Base-by-base conservation (phyloP, 35 echinoderm and acorn worm species). In the Ptychodera flava region DNA sequence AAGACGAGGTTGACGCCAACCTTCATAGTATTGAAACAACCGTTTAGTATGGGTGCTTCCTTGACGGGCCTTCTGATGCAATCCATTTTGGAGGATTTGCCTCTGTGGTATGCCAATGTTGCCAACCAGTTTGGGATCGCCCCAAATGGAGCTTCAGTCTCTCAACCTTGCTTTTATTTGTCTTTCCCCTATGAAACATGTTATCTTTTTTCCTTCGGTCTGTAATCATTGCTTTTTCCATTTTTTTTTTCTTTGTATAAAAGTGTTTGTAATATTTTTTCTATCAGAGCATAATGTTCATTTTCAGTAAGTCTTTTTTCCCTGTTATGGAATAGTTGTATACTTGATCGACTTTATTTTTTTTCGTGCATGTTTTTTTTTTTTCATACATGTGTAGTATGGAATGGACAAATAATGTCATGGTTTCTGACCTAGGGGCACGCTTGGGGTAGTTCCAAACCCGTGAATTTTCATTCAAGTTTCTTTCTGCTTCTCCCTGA, bases 11-110 rank as follows among this genome's bases (percentile, higher is more conserved):
- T 64, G 45, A 64, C 22, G 45, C 45, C 45, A 64, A 64, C 45
- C 45, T 64, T 64, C 45, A 64, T 64, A 64, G 45, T 64, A 22
- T 64, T 64, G 45, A 64, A 64, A 64, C 45, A 64, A 64, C 45
- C 45, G 45, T 64, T 64, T 64, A 64, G 45, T 64, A 64, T 64
- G 45, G 45, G 6, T 64, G 45, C 45, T 64, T 64, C 45, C 45
- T 12, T 64, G 45, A 64, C 45, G 22, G 45, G 45, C 45, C 6
- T 22, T 22, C 6, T 64, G 45, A 64, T 64, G 45, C 6, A 64
- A 64, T 64, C 45, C 45, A 64, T 64, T 64, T 64, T 64, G 45
- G 45, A 64, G 45, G 45, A 64, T 64, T 64, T 64, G n/a, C n/a
- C 22, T 64, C 22, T 22, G 22, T 12, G 22, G 22, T 22, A 12